Evolutionary conservation across 1,140 invertebrate species (phyloP), one percentile per base, ranked within the genome.

Genomic region (Atta colombica): DNA sequence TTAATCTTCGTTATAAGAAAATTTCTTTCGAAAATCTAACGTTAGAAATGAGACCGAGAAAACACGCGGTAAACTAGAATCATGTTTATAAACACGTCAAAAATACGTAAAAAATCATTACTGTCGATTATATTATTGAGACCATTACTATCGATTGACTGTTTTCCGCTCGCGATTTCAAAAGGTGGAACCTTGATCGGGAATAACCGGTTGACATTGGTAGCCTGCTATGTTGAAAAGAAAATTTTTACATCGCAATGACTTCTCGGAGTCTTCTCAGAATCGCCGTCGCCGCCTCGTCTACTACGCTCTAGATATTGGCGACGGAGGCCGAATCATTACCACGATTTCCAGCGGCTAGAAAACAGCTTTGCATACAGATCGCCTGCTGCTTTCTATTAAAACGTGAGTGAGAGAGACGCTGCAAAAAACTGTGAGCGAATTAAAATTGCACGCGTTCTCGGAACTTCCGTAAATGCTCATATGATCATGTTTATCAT

Each of bases 321-420:
- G 6, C 58, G 69, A 53, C 74, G 80, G 80, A 45, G 39, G 66
- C 61, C 65, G 63, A 84, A 87, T 60, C 39, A 69, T 85, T 85
- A 69, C 71, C 53, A 60, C 51, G 69, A 85, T 85, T 85, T 87
- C 81, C 81, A 87, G 45, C 49, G 39, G 75, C 21, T 87, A 77
- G 86, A 87, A 87, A 87, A 87, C 66, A 6, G 63, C 35, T 87
- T 87, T 87, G 86, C 86, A 87, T 87, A 85, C 55, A 85, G 51
- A 87, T 87, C 69, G 71, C 35, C 21, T 35, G 69, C 61, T 85
- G 66, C 86, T 85, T 87, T 85, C 86, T 75, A 87, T n/a, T 68
- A 51, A 69, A 85, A 77, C 55, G 28, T 85, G 61, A 28, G 65
- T n/a, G 61, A 35, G 61, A 84, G 31, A 21, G 18, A 45, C 8